Conservation (phyloP, 2,113 vertebrate genomes). For the Aegithalos caudatus region DNA sequence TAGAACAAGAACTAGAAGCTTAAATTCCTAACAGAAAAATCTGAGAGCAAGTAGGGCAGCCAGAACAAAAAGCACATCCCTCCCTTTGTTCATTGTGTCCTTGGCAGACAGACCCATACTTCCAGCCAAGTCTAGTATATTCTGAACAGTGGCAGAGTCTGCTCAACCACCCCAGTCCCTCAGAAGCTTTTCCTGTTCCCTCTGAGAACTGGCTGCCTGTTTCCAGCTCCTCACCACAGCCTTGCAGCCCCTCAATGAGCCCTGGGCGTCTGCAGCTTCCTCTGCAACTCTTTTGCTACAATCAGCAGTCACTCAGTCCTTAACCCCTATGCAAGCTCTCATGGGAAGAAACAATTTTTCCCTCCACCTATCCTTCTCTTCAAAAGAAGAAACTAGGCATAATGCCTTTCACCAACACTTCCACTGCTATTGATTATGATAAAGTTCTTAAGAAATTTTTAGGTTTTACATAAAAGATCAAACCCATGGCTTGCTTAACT, state of each 20-base stretch:
- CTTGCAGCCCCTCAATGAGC: not conserved
- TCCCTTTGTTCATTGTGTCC: slow-evolving; percentile 33
- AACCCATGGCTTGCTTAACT: not conserved
- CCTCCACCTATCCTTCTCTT: not conserved
- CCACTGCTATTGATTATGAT: not conserved
- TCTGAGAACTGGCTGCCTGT: not conserved
- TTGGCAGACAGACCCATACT: not conserved
- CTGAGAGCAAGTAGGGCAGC: slow-evolving; percentile 33
- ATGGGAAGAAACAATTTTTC: not conserved
- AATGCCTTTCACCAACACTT: not conserved
- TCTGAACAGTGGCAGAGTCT: not conserved
- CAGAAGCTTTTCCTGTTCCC: not conserved
- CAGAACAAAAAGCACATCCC: slow-evolving; percentile 21
- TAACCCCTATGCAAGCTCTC: not conserved
- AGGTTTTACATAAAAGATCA: not conserved
- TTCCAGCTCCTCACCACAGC: not conserved
- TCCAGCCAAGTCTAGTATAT: slow-evolving; percentile 1
- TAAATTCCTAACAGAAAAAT: not conserved
- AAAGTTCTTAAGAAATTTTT: not conserved
- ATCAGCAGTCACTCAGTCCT: not conserved
- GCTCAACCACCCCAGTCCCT: not conserved
- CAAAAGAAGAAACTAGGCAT: not conserved
- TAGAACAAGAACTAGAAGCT: not conserved
- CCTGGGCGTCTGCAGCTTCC: not conserved
- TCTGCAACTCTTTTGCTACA: not conserved